Evolutionary conservation across 2,888 invertebrate genomes (phyloP).

Genomic region (Pocota personata): DNA sequence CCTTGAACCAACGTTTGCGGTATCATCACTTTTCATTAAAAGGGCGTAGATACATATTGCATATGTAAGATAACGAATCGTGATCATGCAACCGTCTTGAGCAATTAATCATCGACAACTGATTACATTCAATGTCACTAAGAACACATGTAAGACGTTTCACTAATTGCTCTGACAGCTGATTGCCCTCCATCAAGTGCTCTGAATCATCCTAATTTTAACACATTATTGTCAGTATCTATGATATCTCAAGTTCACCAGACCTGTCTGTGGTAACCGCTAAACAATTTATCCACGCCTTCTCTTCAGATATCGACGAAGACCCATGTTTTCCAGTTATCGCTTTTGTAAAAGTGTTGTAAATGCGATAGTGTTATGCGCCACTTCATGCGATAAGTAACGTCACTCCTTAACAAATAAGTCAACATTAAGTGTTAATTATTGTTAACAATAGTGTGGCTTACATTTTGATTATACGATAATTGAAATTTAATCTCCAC

Average conservation of each 20-base stretch:
- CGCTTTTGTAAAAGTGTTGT: background rate
- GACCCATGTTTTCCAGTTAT: background rate
- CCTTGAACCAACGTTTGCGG: no score
- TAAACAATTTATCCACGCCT: background rate
- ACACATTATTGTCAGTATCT: background rate
- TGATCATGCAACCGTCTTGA: background rate
- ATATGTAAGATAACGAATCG: background rate
- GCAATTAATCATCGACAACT: background rate
- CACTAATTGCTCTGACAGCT: background rate
- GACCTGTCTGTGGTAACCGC: background rate
- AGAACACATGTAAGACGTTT: background rate
- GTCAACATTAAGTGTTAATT: slow-evolving; percentile 28
- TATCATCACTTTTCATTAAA: background rate
- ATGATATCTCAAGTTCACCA: slow-evolving; percentile 7
- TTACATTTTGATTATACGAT: background rate
- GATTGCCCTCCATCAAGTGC: background rate
- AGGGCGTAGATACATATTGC: background rate
- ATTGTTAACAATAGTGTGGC: slow-evolving; percentile 14
- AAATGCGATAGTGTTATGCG: background rate
- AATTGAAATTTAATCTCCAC: slow-evolving; percentile 28
- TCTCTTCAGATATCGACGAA: background rate
- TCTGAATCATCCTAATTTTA: background rate
- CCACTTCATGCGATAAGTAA: background rate
- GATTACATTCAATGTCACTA: background rate
- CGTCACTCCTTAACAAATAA: background rate